A percentile compares a stretch with the other conserved stretches of the same genome.
phyloP scores from a whole-genome alignment of 2,888 invertebrate species.

The Hanleya hanleyi region DNA sequence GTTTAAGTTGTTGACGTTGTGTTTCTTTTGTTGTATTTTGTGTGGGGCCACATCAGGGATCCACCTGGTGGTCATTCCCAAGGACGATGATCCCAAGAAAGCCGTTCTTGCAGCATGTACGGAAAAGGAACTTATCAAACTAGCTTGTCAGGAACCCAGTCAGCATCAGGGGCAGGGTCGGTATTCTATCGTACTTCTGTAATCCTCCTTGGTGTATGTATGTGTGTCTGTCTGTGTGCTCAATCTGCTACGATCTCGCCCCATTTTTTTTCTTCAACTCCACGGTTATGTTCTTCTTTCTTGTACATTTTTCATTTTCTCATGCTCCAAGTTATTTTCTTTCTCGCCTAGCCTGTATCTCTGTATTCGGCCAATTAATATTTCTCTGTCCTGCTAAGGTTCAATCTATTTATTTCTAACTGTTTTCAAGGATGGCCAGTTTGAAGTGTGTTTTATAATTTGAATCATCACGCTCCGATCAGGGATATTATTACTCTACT shows the following conservation, averaged over 20 bases:
- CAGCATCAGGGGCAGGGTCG: background rate
- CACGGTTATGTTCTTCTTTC: no score
- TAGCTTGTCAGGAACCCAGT: constrained; percentile 53
- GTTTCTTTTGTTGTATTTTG: constrained; percentile 24
- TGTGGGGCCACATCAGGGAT: constrained; percentile 49
- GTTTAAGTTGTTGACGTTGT: constrained; percentile 5
- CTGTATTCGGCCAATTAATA: no score
- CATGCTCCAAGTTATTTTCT: no score
- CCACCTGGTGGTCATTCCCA: constrained; percentile 65
- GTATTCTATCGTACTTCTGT: background rate
- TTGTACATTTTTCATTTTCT: no score
- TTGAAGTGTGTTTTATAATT: no score
- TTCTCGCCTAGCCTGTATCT: no score
- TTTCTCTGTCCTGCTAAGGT: no score
- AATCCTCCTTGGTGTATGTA: background rate
- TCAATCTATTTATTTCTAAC: no score
- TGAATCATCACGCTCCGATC: no score
- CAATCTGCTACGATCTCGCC: background rate
- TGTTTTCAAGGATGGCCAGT: no score
- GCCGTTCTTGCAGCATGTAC: constrained; percentile 64
- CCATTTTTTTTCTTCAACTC: background rate
- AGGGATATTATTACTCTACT: no score
- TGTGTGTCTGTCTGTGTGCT: no score
- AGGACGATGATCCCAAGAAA: constrained; percentile 62
- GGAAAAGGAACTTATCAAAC: constrained; percentile 62